Evolutionary conservation across 2,113 vertebrate genomes (phyloP), one percentile per base, ranked within the genome.

Genomic region (Cavia aperea): DNA sequence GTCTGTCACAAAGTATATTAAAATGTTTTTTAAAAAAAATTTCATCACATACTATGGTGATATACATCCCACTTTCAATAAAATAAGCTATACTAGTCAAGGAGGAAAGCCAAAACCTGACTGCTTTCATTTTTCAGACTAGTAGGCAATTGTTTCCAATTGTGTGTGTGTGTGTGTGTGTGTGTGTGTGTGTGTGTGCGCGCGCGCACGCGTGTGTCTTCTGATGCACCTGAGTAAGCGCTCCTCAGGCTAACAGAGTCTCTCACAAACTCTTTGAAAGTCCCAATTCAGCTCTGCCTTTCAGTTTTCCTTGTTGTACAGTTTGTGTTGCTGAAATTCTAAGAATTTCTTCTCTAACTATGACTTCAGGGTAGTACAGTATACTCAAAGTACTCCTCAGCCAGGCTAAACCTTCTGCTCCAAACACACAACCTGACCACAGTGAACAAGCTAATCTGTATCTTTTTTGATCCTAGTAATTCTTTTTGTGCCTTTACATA

Each of bases 401-500:
- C 86, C 86, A 39, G 4, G 14, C 65, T 82, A 58, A 73, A 60
- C 70, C 36, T 90, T 94, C 92, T 46, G 51, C 65, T 90, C 85
- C 62, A 72, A 62, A 85, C 87, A 70, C 62, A 93, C 63, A 66
- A 84, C 82, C 14, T 15, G 12, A 1, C n/a, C 4, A n/a, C 13
- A 96, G 77, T 21, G 31, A 73, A 29, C 33, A 39, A 91, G 66
- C 58, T n/a, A 86, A 49, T 2, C 23, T 29, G 18, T 21, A n/a
- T n/a, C 36, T 19, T 68, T 65, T 63, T 86, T 46, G 36, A 73
- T 51, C 73, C 90, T 89, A 86, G 10, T 39, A 73, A 90, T 90
- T 75, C 79, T 86, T 93, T 92, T 1, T 86, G 13, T 4, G 85
- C 54, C 93, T 95, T 14, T 93, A 93, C 91, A 94, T 0, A 81